Conservation (phyloP, 2,113 vertebrate genomes). For the Burhinus bistriatus region DNA sequence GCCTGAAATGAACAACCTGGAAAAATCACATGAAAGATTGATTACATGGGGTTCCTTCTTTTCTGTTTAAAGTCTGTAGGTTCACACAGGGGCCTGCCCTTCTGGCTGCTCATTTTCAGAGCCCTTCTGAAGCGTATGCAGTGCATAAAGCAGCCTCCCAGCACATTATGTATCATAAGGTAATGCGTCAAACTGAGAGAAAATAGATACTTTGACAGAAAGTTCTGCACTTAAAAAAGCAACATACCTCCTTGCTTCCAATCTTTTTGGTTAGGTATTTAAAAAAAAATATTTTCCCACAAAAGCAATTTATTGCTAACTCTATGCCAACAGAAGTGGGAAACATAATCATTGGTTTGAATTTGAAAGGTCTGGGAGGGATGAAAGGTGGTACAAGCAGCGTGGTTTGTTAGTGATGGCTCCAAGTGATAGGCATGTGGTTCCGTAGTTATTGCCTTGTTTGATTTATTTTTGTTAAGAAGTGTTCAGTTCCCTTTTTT, state of each 20-base stretch:
- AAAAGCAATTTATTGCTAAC: not conserved
- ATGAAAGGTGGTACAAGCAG: not conserved
- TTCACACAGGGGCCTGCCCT: slow-evolving; percentile 1
- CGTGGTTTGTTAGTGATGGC: not conserved
- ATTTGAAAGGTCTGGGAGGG: not conserved
- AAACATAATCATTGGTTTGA: not conserved
- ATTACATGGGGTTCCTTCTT: not conserved
- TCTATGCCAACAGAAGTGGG: not conserved
- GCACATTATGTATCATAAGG: not conserved
- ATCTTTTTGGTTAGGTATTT: not conserved
- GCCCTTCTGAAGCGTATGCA: not conserved
- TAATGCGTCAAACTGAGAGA: not conserved
- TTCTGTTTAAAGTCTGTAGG: not conserved
- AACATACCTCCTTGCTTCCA: not conserved
- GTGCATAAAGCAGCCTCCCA: not conserved
- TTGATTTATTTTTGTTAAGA: not conserved
- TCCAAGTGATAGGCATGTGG: not conserved
- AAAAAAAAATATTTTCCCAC: not conserved
- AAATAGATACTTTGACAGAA: slow-evolving; percentile 25
- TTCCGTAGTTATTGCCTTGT: not conserved
- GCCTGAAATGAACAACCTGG: not conserved
- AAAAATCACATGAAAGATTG: not conserved
- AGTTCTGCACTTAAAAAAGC: not conserved
- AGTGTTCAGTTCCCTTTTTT: not conserved
- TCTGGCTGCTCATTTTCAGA: not conserved